Percentiles rank a stretch among this genome's conserved stretches.
Evolutionary conservation across 2,888 invertebrate species (phyloP).

Genomic region (Drosophila diplacantha): DNA sequence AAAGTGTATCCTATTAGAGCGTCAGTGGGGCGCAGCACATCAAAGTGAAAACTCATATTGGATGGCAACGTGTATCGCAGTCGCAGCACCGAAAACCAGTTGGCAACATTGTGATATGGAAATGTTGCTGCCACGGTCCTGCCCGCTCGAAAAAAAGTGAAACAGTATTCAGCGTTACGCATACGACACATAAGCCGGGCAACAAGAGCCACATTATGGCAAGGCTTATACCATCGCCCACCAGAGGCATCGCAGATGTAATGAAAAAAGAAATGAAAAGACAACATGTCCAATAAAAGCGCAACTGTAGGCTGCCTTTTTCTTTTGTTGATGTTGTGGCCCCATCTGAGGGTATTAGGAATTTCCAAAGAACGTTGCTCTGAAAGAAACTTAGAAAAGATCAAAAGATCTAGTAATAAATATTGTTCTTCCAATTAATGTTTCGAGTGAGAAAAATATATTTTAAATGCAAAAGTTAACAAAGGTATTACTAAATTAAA

Average conservation of each 20-base stretch:
- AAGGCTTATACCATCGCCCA: constrained; percentile 27
- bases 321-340: neutral
- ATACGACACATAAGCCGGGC: constrained; percentile 41
- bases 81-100: constrained; percentile 4
- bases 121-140: constrained; percentile 4
- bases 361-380: neutral
- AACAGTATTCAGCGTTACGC: constrained; percentile 24
- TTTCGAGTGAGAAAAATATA: neutral
- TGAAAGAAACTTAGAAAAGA: neutral
- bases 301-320: constrained; percentile 9
- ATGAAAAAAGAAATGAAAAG: constrained; percentile 25
- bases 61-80: constrained; percentile 14
- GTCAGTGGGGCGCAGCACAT: constrained; percentile 26
- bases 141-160: constrained; percentile 6
- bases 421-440: neutral
- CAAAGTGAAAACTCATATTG: constrained; percentile 40
- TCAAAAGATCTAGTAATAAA: too few species aligned
- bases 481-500: too few species aligned
- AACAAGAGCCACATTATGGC: constrained; percentile 31
- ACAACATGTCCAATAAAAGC: constrained; percentile 30
- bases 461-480: too few species aligned
- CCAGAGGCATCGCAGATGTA: constrained; percentile 8
- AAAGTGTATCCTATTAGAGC: constrained; percentile 37
- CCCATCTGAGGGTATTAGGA: neutral
- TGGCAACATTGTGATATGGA: constrained; percentile 11